Conservation (phyloP, 2,113 vertebrate species). For the Caloenas nicobarica region DNA sequence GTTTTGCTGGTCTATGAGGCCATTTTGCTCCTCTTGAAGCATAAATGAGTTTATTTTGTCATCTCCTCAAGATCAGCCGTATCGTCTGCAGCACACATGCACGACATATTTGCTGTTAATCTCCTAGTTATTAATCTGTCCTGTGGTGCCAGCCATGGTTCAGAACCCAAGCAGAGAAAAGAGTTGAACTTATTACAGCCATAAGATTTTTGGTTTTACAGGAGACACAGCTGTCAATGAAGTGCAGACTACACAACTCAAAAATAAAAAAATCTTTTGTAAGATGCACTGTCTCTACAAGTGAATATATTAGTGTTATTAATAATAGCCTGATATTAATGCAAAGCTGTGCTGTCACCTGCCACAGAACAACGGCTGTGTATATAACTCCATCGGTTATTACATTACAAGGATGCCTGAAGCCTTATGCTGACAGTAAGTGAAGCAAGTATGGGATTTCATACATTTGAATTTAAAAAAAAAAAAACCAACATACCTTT, state of each 20-base stretch:
- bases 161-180: background rate
- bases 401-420: conserved; percentile 57
- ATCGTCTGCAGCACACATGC: background rate
- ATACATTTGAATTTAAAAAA: conserved; percentile 43
- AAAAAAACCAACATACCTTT: conserved; percentile 55
- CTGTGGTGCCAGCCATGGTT: background rate
- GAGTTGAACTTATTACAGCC: background rate
- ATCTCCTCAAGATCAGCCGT: background rate
- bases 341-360: conserved; percentile 19
- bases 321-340: background rate
- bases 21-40: background rate
- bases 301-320: background rate
- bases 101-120: background rate
- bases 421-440: conserved; percentile 62
- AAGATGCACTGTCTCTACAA: background rate
- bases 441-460: conserved; percentile 56
- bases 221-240: background rate
- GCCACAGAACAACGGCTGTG: background rate
- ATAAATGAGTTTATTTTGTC: background rate
- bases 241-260: background rate
- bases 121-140: background rate
- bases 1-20: background rate
- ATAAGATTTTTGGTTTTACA: background rate
- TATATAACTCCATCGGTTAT: conserved; percentile 4
- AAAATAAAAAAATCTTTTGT: background rate